Evolutionary conservation across 2,888 invertebrate genomes (phyloP).

Genomic region (Sycophila texana): DNA sequence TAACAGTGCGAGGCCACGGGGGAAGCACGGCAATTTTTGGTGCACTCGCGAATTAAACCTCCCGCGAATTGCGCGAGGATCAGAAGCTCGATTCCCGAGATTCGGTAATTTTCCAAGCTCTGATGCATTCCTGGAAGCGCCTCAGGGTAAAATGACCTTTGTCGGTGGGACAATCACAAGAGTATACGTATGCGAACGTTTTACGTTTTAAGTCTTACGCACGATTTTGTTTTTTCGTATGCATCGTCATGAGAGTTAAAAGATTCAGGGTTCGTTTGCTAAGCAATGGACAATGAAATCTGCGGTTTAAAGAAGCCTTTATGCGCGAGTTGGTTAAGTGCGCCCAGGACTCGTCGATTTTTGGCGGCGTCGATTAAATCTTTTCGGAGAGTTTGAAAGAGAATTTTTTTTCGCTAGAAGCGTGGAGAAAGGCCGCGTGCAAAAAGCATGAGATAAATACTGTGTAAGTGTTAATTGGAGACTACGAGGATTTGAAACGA

Average conservation of each 20-base stretch:
- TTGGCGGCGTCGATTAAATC: no score
- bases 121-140: neutral
- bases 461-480: no score
- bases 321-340: no score
- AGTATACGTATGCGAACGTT: neutral
- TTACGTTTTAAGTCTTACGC: no score
- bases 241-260: neutral
- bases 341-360: no score
- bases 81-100: neutral
- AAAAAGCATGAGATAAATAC: no score
- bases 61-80: neutral
- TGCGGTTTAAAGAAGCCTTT: no score
- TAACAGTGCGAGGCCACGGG: neutral
- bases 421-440: no score
- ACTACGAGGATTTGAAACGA: no score
- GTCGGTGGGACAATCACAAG: neutral
- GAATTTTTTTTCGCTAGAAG: no score
- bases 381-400: no score
- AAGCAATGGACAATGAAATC: neutral
- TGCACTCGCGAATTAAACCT: neutral
- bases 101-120: neutral
- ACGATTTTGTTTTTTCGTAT: neutral
- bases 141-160: neutral
- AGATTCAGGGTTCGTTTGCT: neutral
- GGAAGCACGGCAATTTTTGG: slow-evolving; percentile 2